Conservation (phyloP, 2,888 invertebrate species). For the Nesidiocoris tenuis region DNA sequence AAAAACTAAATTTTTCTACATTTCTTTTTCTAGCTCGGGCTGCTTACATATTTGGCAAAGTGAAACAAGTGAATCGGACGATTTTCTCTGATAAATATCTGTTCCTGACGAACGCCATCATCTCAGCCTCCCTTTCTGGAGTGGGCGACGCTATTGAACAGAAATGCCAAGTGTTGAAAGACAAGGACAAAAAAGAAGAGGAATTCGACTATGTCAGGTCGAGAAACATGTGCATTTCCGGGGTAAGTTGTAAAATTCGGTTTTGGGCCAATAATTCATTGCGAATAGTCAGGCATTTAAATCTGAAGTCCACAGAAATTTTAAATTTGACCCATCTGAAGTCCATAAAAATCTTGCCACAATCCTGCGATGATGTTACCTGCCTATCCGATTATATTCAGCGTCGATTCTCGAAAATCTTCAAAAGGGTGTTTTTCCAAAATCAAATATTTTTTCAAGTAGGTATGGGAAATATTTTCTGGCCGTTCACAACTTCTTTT, state of each 20-base stretch:
- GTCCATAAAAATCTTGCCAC: too few species aligned
- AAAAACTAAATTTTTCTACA: too few species aligned
- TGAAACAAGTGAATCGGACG: conserved; percentile 26
- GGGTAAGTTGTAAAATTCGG: conserved; percentile 53
- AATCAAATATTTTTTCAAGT: too few species aligned
- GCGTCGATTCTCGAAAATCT: too few species aligned
- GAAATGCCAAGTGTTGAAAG: conserved; percentile 57
- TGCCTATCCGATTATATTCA: too few species aligned
- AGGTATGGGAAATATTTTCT: background rate
- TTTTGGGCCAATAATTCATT: background rate
- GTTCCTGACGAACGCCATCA: conserved; percentile 74
- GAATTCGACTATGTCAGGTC: conserved; percentile 61
- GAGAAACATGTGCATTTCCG: conserved; percentile 70
- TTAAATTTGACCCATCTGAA: too few species aligned
- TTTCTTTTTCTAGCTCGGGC: conserved; percentile 18
- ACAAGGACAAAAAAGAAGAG: conserved; percentile 51
- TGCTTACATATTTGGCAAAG: conserved; percentile 2
- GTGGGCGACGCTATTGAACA: conserved; percentile 80
- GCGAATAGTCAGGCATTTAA: too few species aligned
- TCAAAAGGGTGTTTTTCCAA: too few species aligned
- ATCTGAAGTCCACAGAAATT: too few species aligned
- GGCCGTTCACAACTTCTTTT: background rate
- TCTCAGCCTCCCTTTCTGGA: conserved; percentile 74
- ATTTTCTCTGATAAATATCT: conserved; percentile 60
- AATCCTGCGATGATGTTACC: too few species aligned